A percentile compares a stretch with the other conserved stretches of the same genome.
phyloP scores from a whole-genome alignment of 2,797 vertebrate genomes.

The Crocodylus rhombifer region DNA sequence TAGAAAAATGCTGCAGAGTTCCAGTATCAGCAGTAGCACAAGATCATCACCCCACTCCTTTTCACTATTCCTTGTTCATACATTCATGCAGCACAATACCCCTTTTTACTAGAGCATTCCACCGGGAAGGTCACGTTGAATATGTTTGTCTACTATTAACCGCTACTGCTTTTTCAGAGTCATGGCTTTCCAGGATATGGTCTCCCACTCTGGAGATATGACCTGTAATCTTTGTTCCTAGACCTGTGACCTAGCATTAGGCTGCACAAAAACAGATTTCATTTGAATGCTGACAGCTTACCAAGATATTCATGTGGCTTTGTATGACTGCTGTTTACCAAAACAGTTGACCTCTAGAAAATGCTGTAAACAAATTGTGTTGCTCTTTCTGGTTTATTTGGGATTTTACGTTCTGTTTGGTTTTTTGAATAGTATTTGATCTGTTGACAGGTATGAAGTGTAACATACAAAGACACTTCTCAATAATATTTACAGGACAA shows the following conservation, averaged over 20 bases:
- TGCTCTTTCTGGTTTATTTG: not conserved
- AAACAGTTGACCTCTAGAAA: not conserved
- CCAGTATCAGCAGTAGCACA: rapidly evolving
- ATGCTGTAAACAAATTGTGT: not conserved
- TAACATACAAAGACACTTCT: not conserved
- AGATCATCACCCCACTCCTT: not conserved
- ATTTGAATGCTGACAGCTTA: not conserved
- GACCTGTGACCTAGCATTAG: not conserved
- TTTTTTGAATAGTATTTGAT: rapidly evolving
- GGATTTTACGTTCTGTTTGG: rapidly evolving
- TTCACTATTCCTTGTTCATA: not conserved
- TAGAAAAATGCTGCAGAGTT: rapidly evolving
- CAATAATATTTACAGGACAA: not conserved
- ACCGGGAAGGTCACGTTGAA: not conserved
- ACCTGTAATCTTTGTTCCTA: not conserved
- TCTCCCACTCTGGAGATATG: not conserved
- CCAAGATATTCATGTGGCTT: not conserved
- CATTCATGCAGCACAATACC: rapidly evolving
- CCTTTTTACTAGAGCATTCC: not conserved
- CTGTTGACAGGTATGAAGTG: rapidly evolving
- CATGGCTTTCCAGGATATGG: not conserved
- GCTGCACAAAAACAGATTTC: not conserved
- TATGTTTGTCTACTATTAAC: rapidly evolving
- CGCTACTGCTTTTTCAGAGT: rapidly evolving
- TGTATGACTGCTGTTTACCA: not conserved